Evolutionary conservation across 2,888 invertebrate genomes (phyloP).

Genomic region (Ophion ellenae): DNA sequence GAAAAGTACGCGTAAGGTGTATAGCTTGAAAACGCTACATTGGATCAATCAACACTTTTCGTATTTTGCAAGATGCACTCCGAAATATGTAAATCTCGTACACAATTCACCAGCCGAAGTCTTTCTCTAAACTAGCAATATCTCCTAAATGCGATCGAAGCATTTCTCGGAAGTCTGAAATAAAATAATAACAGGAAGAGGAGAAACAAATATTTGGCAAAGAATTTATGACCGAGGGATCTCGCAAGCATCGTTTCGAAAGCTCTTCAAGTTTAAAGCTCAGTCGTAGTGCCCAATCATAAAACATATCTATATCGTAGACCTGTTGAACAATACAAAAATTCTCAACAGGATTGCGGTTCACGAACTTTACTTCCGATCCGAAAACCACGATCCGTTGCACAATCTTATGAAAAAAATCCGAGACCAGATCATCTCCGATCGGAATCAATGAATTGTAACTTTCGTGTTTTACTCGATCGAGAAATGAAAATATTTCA

Average conservation of each 20-base stretch:
- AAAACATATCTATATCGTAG: background rate
- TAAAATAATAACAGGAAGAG: background rate
- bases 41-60: background rate
- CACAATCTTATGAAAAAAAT: background rate
- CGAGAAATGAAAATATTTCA: background rate
- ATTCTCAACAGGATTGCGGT: background rate
- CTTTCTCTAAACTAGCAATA: background rate
- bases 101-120: background rate
- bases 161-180: background rate
- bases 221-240: background rate
- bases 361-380: background rate
- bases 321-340: background rate
- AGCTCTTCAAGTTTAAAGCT: background rate
- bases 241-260: slow-evolving; percentile 8
- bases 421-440: background rate
- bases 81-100: background rate
- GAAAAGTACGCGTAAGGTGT: slow-evolving; percentile 67
- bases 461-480: background rate
- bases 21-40: background rate
- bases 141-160: background rate
- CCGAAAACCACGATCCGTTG: background rate
- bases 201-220: slow-evolving; percentile 22
- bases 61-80: slow-evolving; percentile 40
- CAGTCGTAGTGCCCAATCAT: slow-evolving; percentile 7
- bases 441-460: too few relatives aligned